Evolutionary conservation across 2,888 invertebrate species (phyloP), one percentile per base, ranked within the genome.

Genomic region (Pseudoips prasinana): DNA sequence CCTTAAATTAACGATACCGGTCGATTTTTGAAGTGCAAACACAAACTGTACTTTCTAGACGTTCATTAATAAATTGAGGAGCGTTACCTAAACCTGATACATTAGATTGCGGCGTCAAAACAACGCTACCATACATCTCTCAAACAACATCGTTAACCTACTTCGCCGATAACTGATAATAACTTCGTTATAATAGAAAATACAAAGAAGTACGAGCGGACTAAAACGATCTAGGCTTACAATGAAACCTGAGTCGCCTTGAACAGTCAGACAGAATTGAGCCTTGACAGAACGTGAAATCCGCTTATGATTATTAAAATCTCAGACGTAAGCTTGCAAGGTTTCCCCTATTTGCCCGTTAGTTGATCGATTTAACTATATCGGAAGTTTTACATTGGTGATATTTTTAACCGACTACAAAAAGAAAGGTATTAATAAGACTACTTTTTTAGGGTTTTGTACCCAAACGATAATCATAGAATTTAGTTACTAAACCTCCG

Each of bases 161-260:
- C 31, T 35, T 36, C 26, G 26, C 14, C n/a, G n/a, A n/a, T 14
- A 14, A 2, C 14, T 14, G 5, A 14, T 3, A 24, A 40, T 39
- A 29, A 44, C 25, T 33, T 46, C 10, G 36, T 50, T 33, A 41
- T 29, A 14, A 14, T 14, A 5, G 14, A 14, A 14, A n/a, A n/a
- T n/a, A n/a, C n/a, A n/a, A n/a, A n/a, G 81, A 77, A 80, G 84
- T 46, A 66, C 57, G 73, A 84, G 73, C 45, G 46, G 54, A 49
- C 64, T 68, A 62, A 65, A 70, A 73, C 79, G 71, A 69, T 81
- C 74, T 83, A 79, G 73, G 64, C 65, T 81, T 82, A 79, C 80
- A 74, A 56, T 71, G 85, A 71, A 85, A 85, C 74, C 63, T 37
- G 74, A 85, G 48, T 65, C 75, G 58, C 66, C 64, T 66, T 64